phyloP scores from a whole-genome alignment of 2,113 vertebrate species.

The Mastomys coucha region DNA sequence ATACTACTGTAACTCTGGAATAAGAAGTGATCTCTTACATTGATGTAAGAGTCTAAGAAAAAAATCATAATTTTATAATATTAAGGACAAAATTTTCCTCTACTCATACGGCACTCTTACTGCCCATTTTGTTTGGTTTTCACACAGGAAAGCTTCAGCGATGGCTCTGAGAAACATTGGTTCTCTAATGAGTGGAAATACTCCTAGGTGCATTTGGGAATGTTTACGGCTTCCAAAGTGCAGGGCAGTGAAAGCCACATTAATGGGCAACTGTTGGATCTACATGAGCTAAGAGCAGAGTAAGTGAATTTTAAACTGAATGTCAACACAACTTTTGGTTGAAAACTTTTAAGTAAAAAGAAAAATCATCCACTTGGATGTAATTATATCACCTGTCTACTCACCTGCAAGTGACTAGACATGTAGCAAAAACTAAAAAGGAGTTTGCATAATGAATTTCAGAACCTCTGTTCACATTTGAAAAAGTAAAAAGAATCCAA shows the following conservation, averaged over 20 bases:
- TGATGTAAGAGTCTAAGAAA: not conserved
- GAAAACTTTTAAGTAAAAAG: slow-evolving; percentile 61
- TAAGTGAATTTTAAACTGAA: slow-evolving; percentile 52
- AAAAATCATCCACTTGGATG: slow-evolving; percentile 36
- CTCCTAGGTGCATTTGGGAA: slow-evolving; percentile 58
- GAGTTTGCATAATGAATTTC: slow-evolving; percentile 50
- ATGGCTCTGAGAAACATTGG: slow-evolving; percentile 18
- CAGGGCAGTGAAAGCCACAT: slow-evolving; percentile 24
- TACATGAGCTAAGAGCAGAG: not conserved
- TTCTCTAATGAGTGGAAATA: slow-evolving; percentile 68
- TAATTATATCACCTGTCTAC: slow-evolving; percentile 35
- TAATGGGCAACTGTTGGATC: slow-evolving; percentile 41
- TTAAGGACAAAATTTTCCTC: not conserved
- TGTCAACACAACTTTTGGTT: slow-evolving; percentile 40
- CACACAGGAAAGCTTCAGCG: slow-evolving; percentile 40
- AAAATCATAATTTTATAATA: slow-evolving; percentile 45
- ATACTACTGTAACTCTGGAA: not conserved
- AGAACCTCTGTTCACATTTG: slow-evolving; percentile 7
- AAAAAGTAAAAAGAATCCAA: not conserved
- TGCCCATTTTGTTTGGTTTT: slow-evolving; percentile 60
- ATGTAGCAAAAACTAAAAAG: not conserved
- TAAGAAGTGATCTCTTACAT: slow-evolving; percentile 27
- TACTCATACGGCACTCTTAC: not conserved
- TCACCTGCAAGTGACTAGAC: not conserved
- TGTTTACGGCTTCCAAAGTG: slow-evolving; percentile 53